A percentile compares a stretch with the other conserved stretches of the same genome.
These are phyloP conservation scores for Mormyrops boulengeri DNA, from an alignment of 2,797 vertebrate genomes.

Conservation along the genomic window DNA sequence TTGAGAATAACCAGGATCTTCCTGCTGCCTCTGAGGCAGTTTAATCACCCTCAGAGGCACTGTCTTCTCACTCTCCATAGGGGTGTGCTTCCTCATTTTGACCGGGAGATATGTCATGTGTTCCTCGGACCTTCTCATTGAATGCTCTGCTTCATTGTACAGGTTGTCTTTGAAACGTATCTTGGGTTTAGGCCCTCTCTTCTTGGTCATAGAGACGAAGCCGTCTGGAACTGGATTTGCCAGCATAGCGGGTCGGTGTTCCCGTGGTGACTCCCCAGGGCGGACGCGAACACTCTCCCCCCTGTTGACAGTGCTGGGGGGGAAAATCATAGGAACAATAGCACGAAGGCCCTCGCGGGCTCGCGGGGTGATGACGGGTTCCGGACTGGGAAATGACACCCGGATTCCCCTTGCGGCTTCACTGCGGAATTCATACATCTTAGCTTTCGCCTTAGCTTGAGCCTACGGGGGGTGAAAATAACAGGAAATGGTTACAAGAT, in stretches of 20 bases:
- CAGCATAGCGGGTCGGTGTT: constrained; percentile 43
- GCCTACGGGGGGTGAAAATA: constrained; percentile 62
- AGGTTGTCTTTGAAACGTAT: constrained; percentile 58
- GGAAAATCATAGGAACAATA: constrained; percentile 78
- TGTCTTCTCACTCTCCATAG: constrained; percentile 46
- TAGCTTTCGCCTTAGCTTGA: constrained; percentile 85
- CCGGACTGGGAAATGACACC: constrained; percentile 78
- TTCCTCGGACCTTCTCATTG: constrained; percentile 65
- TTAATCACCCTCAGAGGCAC: constrained; percentile 45
- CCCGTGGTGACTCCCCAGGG: constrained; percentile 59
- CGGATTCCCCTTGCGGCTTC: constrained; percentile 74
- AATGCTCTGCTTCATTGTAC: constrained; percentile 43
- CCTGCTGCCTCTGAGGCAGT: constrained; percentile 54
- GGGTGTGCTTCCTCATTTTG: constrained; percentile 39
- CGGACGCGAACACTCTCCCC: constrained; percentile 61
- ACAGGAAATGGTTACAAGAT: background rate
- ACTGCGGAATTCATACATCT: constrained; percentile 83
- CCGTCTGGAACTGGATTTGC: constrained; percentile 39
- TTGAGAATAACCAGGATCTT: constrained; percentile 45
- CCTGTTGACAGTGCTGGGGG: constrained; percentile 72
- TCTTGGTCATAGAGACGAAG: constrained; percentile 59
- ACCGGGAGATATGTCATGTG: constrained; percentile 43
- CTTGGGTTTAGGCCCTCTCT: constrained; percentile 82
- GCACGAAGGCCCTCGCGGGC: constrained; percentile 85
- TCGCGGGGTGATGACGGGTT: constrained; percentile 74